Base-by-base conservation (phyloP, 2,113 vertebrate genomes). In the Sphaerodactylus townsendi region DNA sequence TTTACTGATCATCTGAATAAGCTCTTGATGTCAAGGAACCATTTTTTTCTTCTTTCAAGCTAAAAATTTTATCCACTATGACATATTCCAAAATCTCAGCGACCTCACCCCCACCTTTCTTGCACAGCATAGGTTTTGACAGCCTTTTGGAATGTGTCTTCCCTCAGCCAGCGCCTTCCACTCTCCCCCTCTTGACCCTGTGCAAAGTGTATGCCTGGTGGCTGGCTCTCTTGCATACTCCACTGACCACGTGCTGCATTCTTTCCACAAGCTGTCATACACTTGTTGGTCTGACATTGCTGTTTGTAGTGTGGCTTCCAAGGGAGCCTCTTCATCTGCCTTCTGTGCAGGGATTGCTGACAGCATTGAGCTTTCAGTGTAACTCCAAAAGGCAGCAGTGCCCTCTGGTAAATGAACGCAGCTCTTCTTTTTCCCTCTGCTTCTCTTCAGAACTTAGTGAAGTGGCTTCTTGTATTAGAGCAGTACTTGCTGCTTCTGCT, bases 221-320 rank as follows among this genome's bases (percentile, higher is more conserved):
- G 80, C 79, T 82, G 85, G 28, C 33, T 39, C 35, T 71, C 62
- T 82, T n/a, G 19, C 75, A 72, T 72, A 73, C 25, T 64, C 68
- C 28, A 25, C n/a, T 50, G 74, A 44, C 85, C 50, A 65, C 23
- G 76, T 85, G 50, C 68, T 46, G 65, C 79, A 93, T 94, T 93
- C 92, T 92, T 94, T 93, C 92, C 92, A 83, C 41, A 73, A 50
- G 50, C 62, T 81, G 93, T 92, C 90, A 92, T 88, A 71, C 41
- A 88, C 74, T 89, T 88, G 59, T 85, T 86, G 74, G 53, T 70
- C 50, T 77, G 25, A 62, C 53, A 62, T 73, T 70, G 68, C 39
- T 76, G 39, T n/a, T 62, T n/a, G 71, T 44, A 74, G 53, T 10
- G 64, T 50, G 28, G 25, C 33, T 70, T 87, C 82, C 77, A 56